Evolutionary conservation across 2,113 vertebrate genomes (phyloP), one percentile per base, ranked within the genome.

Genomic region (Tenebrosternarchus preto): DNA sequence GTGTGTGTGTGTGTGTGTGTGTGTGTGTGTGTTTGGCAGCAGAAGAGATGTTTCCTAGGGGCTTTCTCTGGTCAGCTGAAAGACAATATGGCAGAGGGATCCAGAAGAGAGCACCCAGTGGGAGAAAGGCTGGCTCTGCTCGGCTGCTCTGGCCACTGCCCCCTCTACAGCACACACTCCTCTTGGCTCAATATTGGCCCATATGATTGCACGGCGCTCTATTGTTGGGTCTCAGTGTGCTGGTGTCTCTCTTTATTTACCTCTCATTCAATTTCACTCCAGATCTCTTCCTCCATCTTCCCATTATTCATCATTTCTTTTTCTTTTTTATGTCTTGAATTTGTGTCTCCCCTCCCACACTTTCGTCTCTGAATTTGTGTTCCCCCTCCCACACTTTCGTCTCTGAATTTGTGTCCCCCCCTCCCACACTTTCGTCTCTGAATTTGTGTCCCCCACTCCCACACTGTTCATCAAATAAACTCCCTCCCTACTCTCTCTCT

Each of bases 1-100:
- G 60, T 29, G 22, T 29, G 60, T 31, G 33, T 22, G 64, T 68
- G 31, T 11, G 31, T n/a, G 7, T n/a, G 17, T 66, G 25, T 29
- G 29, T 39, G 39, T 31, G 73, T 76, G n/a, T 64, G 55, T 72
- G 53, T 77, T 71, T 5, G 27, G 4, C 36, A 17, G 1, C 4
- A 66, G 69, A 79, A 76, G 76, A 85, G 76, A 82, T 85, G 80
- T 80, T 82, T 46, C 50, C 53, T 61, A 61, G 67, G 59, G 63
- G 39, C 70, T 78, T 73, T 66, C 33, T 76, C 24, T 66, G 63
- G 61, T 73, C 15, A 66, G 61, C 22, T 59, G 22, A 56, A 31
- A 59, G 20, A 57, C 31, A 68, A 56, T 73, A 74, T 70, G 8
- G 59, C 20, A 31, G 76, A 77, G n/a, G 74, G 22, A 57, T 22